Base-by-base conservation (phyloP, 2,888 invertebrate genomes). In the Phalera bucephala region DNA sequence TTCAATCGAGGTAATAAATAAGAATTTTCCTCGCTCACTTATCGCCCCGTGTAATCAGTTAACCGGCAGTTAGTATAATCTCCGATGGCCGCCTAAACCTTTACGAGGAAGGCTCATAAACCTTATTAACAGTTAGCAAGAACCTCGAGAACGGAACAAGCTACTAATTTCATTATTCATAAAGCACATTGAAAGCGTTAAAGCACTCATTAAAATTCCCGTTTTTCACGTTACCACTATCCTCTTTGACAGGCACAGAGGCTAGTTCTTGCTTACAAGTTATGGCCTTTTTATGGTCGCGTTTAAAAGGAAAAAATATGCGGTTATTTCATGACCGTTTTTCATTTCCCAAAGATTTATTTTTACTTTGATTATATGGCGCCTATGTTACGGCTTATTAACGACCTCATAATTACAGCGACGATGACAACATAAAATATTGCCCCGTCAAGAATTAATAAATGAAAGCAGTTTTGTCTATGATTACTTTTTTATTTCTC, bases 121-220 rank as follows among this genome's bases (percentile, higher is more conserved):
- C 67, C 76, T 78, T 75, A 83, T 85, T 84, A 86, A 81, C 72
- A 77, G 68, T 69, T 63, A 73, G 75, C 77, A 80, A 80, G 75
- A 76, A 81, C 80, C 78, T 83, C 72, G 72, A 82, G 80, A 83
- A 82, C 73, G 80, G 76, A 81, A 86, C 82, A 80, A 86, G 82
- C 81, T 79, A 80, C 87, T 86, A 86, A 89, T 88, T 89, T 87
- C 72, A 87, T 89, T 89, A 89, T 89, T 86, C 88, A 87, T 87
- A 88, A 86, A 85, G 84, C 84, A 85, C 82, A 88, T 89, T 86
- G 81, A 75, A 87, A 83, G 83, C 88, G 87, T 76, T 84, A 87
- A 87, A 80, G 86, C 80, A 82, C 80, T 89, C 86, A 85, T 89
- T 89, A 87, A 81, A 80, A 62, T 52, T 67, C 61, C 64, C 76